phyloP scores from a whole-genome alignment of 2,797 vertebrate genomes.

The Catharus ustulatus region DNA sequence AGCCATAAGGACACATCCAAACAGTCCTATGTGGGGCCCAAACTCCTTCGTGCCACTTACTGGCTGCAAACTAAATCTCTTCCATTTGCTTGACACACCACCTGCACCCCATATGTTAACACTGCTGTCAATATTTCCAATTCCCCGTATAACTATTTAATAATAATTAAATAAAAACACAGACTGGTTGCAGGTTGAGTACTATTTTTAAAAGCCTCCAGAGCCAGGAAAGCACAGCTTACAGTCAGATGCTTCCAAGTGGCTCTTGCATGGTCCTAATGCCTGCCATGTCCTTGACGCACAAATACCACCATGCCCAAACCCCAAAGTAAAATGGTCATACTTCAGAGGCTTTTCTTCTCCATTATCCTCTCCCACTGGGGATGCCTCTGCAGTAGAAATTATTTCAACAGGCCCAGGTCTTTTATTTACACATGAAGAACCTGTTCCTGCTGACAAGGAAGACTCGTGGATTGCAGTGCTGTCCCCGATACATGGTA shows the following conservation, averaged over 20 bases:
- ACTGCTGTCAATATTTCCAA: slow-evolving; percentile 65
- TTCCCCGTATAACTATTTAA: slow-evolving; percentile 64
- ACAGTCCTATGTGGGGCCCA: background rate
- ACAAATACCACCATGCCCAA: background rate
- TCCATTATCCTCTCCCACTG: background rate
- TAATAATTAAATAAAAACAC: slow-evolving; percentile 69
- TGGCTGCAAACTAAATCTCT: slow-evolving; percentile 44
- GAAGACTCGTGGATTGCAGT: background rate
- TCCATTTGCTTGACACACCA: slow-evolving; percentile 51
- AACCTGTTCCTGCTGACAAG: background rate
- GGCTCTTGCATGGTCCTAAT: background rate
- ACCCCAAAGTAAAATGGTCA: background rate
- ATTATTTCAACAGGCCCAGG: background rate
- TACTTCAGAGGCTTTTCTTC: background rate
- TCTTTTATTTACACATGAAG: background rate
- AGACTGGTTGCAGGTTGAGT: slow-evolving; percentile 52
- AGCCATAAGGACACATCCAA: slow-evolving; percentile 31
- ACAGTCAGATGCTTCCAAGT: slow-evolving; percentile 18
- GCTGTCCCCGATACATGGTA: background rate
- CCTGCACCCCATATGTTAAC: slow-evolving; percentile 65
- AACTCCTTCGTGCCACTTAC: slow-evolving; percentile 34
- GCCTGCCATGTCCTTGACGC: background rate
- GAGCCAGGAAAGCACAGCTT: slow-evolving; percentile 44
- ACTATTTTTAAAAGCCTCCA: slow-evolving; percentile 49
- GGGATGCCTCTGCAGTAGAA: background rate